These are phyloP conservation scores for Neotoma lepida DNA, from an alignment of 2,113 vertebrate species.

Conservation along the genomic window DNA sequence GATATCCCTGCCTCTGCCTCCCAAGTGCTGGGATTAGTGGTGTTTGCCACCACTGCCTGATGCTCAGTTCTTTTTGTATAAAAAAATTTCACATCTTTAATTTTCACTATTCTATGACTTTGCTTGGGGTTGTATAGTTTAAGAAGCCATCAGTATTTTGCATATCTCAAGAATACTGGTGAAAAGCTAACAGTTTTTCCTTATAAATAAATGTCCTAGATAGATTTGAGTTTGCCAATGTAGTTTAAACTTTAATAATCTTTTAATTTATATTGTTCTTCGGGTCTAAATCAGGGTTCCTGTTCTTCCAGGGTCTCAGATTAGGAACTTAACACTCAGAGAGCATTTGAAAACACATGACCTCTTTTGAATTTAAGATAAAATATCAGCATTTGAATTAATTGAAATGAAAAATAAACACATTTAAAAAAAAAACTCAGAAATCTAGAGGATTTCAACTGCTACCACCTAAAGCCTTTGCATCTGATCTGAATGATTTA, in stretches of 20 bases:
- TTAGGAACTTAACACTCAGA: not conserved
- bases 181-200: not conserved
- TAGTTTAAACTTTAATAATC: not conserved
- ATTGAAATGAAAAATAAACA: not conserved
- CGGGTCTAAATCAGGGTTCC: not conserved
- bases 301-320: not conserved
- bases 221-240: not conserved
- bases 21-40: not conserved
- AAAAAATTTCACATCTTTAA: not conserved
- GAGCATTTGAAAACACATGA: not conserved
- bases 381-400: not conserved
- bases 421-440: not conserved
- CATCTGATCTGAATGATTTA: not conserved
- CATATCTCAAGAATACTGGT: not conserved
- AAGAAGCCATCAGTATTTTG: not conserved
- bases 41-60: not conserved
- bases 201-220: not conserved
- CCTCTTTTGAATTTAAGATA: not conserved
- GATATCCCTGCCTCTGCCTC: not conserved
- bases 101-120: not conserved
- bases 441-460: not conserved
- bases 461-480: not conserved
- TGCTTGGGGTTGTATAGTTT: not conserved
- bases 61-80: not conserved
- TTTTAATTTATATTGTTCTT: not conserved